Conservation (phyloP, 2,113 vertebrate species). For the Scophthalmus maximus region DNA sequence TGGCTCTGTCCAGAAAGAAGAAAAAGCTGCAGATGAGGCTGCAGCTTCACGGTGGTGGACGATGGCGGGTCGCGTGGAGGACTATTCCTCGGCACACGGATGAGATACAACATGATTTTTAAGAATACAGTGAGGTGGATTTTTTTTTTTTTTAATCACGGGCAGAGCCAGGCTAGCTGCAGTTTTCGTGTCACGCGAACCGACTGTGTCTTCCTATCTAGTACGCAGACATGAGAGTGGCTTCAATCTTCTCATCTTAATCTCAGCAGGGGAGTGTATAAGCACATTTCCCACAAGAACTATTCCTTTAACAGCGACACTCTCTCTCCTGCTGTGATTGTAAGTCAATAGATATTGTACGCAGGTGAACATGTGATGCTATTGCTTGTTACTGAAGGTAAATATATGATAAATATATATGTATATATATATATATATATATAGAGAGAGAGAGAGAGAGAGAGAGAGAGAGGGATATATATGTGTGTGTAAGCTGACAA, state of each 20-base stretch:
- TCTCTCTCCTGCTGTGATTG: constrained; percentile 23
- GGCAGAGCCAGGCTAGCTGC: no score
- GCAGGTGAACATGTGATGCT: constrained; percentile 34
- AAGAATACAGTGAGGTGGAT: no score
- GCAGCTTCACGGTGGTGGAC: no score
- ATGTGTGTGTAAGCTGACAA: constrained; percentile 31
- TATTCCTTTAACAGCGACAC: background rate
- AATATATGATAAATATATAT: constrained; percentile 19
- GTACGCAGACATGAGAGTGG: no score
- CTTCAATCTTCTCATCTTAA: background rate
- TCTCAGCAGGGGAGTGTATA: background rate
- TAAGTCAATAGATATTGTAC: constrained; percentile 27
- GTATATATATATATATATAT: background rate
- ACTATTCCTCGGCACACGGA: background rate
- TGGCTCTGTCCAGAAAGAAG: background rate
- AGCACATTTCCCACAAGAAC: no score
- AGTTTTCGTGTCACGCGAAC: no score
- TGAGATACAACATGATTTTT: no score
- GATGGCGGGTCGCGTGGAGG: no score
- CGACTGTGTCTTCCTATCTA: no score
- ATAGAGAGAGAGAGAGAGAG: background rate
- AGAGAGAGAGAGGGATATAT: background rate
- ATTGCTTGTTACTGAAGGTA: constrained; percentile 25
- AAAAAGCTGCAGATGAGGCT: background rate
- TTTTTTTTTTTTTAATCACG: no score